Evolutionary conservation across 2,888 invertebrate genomes (phyloP).

Genomic region (Diadegma fenestrale): DNA sequence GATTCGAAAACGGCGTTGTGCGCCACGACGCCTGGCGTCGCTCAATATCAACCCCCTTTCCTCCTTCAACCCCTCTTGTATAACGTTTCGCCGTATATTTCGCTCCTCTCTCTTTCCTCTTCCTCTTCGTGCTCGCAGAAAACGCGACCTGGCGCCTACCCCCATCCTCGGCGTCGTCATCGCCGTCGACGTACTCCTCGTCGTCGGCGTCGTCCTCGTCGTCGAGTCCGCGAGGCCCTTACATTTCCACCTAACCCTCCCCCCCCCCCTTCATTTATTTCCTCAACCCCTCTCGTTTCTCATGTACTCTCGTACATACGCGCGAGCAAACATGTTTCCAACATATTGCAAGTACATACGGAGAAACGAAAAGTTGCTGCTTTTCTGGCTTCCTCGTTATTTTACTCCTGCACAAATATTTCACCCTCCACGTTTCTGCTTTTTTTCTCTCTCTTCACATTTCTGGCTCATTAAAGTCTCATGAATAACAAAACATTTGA

Average conservation of each 20-base stretch:
- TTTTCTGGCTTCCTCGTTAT: constrained; percentile 10
- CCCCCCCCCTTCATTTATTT: constrained; percentile 26
- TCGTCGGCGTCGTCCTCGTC: constrained; percentile 43
- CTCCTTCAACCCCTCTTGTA: constrained; percentile 58
- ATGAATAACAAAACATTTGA: neutral
- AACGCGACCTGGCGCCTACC: constrained; percentile 63
- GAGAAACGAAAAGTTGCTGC: neutral
- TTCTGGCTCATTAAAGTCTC: neutral
- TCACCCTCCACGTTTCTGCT: neutral
- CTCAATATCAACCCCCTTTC: constrained; percentile 86
- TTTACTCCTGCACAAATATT: constrained; percentile 5
- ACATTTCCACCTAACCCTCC: constrained; percentile 21
- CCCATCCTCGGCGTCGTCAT: constrained; percentile 41
- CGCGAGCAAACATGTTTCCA: constrained; percentile 18
- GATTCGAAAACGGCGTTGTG: constrained; percentile 85
- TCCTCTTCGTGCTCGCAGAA: constrained; percentile 37
- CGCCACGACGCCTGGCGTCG: constrained; percentile 87
- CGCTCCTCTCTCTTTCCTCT: constrained; percentile 40
- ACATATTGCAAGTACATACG: neutral
- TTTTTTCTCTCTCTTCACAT: neutral
- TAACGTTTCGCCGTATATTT: constrained; percentile 1
- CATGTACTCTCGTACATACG: constrained; percentile 1
- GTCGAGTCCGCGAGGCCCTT: constrained; percentile 20
- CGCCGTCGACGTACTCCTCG: constrained; percentile 35
- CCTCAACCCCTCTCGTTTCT: neutral